phyloP scores from a whole-genome alignment of 2,888 invertebrate genomes.

The Tenthredo mesomela region DNA sequence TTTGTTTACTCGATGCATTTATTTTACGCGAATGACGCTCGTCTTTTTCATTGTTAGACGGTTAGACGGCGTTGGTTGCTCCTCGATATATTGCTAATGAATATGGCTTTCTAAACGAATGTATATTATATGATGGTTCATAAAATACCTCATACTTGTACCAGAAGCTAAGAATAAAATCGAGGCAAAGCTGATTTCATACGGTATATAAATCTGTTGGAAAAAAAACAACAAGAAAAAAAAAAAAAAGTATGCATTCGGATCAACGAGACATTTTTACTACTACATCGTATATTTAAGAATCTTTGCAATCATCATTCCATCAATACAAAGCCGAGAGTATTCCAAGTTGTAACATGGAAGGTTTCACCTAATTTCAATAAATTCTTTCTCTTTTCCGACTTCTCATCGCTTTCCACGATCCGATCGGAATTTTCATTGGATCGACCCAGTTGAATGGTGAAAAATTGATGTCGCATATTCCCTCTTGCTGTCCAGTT shows the following conservation, averaged over 20 bases:
- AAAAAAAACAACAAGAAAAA: no score
- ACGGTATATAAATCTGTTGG: background rate
- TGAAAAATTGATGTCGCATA: background rate
- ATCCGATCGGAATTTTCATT: background rate
- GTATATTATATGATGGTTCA: background rate
- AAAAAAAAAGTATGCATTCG: background rate
- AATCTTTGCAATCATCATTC: background rate
- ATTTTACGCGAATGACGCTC: slow-evolving; percentile 9
- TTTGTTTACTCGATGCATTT: slow-evolving; percentile 12
- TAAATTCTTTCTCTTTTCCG: slow-evolving; percentile 19
- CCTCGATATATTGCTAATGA: background rate
- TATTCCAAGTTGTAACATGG: background rate
- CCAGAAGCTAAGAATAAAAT: background rate
- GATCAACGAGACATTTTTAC: background rate
- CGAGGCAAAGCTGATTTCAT: background rate
- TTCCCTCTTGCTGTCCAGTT: background rate
- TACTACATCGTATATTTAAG: background rate
- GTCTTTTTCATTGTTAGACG: slow-evolving; percentile 9
- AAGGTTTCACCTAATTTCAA: slow-evolving; percentile 20
- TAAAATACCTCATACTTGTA: background rate
- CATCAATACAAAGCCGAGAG: background rate
- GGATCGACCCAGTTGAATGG: background rate
- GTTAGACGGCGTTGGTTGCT: background rate
- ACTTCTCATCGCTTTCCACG: background rate
- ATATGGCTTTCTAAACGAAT: background rate